These are phyloP conservation scores for Pipistrellus nathusii DNA, from an alignment of 2,797 vertebrate species.

Conservation along the genomic window DNA sequence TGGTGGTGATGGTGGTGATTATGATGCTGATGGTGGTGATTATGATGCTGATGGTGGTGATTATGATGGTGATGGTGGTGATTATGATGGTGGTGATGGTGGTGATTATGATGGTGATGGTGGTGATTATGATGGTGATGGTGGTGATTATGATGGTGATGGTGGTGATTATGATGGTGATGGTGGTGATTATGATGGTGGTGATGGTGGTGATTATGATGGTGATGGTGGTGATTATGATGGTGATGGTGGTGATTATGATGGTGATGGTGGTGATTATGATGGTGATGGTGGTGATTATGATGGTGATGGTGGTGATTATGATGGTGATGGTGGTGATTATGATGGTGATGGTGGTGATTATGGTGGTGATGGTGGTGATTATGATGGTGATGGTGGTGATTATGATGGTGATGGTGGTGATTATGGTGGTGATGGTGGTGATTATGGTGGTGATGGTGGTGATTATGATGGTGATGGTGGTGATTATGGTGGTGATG, in stretches of 20 bases:
- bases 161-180: rapidly evolving
- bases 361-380: rapidly evolving
- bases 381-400: rapidly evolving
- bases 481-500: rapidly evolving
- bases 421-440: no score
- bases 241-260: not conserved
- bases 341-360: no score
- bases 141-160: rapidly evolving
- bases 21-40: rapidly evolving
- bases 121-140: no score
- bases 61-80: rapidly evolving
- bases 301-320: not conserved
- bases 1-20: rapidly evolving
- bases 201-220: not conserved
- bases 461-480: not conserved
- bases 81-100: rapidly evolving
- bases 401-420: not conserved
- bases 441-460: not conserved
- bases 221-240: not conserved
- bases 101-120: not conserved
- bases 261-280: rapidly evolving
- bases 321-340: not conserved
- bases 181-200: not conserved
- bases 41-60: rapidly evolving
- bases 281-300: no score